Percentiles rank a stretch among this genome's conserved stretches.
phyloP scores from a whole-genome alignment of 2,113 vertebrate genomes.

The Bos indicus region DNA sequence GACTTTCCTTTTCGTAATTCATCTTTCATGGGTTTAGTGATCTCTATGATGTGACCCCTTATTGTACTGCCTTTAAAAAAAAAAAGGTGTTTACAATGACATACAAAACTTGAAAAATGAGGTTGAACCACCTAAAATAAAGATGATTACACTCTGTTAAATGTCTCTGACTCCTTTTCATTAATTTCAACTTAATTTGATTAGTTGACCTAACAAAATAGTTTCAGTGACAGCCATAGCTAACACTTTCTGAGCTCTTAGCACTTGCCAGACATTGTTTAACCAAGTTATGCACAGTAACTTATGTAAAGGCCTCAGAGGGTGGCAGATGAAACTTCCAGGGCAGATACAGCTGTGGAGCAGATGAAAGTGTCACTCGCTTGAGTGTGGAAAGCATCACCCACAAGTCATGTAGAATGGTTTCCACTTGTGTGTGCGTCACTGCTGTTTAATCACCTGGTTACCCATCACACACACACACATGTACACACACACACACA shows the following conservation, averaged over 20 bases:
- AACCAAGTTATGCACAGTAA: background rate
- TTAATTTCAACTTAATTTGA: slow-evolving; percentile 1
- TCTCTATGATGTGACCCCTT: background rate
- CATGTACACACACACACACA: background rate
- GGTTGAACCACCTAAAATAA: background rate
- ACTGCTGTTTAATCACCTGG: background rate
- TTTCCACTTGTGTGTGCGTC: background rate
- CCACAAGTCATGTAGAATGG: background rate
- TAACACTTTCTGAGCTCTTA: background rate
- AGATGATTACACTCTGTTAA: background rate
- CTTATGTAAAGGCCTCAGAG: background rate
- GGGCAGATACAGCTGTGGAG: background rate
- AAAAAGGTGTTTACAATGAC: background rate
- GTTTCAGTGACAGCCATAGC: background rate
- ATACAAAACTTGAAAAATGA: background rate
- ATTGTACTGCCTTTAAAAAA: background rate
- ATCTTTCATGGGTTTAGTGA: background rate
- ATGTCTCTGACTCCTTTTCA: background rate
- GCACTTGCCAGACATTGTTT: background rate
- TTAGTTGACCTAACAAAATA: background rate
- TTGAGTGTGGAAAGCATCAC: background rate
- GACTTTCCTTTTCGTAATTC: background rate
- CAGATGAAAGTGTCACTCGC: background rate
- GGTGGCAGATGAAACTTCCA: background rate
- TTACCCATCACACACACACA: background rate